Percentiles rank a stretch among this genome's conserved stretches.
These are phyloP conservation scores for Panopea generosa DNA, from an alignment of 2,888 invertebrate genomes.

Conservation along the genomic window DNA sequence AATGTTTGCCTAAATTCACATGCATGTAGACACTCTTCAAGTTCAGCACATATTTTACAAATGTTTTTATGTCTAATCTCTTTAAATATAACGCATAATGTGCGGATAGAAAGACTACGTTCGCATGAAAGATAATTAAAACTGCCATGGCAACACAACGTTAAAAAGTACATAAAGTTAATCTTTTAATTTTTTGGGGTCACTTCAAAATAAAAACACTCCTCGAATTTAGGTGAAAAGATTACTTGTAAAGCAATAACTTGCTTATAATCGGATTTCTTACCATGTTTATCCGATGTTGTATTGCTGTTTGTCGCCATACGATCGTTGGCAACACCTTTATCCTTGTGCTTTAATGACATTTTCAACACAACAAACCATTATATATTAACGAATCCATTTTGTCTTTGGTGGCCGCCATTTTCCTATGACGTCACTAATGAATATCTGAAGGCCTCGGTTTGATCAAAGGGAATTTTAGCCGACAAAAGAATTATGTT, in stretches of 20 bases:
- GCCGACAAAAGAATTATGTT: background rate
- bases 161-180: too few species aligned
- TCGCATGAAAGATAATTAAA: too few species aligned
- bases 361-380: conserved; percentile 33
- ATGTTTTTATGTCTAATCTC: too few species aligned
- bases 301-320: conserved; percentile 41
- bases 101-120: too few species aligned
- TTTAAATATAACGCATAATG: too few species aligned
- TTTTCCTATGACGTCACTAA: conserved; percentile 75
- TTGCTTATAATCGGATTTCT: conserved; percentile 3
- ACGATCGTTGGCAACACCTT: conserved; percentile 6
- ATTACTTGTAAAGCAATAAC: too few species aligned
- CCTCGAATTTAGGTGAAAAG: too few species aligned
- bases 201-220: conserved; percentile 26
- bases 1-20: too few species aligned
- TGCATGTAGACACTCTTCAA: too few species aligned
- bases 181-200: conserved; percentile 21
- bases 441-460: conserved; percentile 69
- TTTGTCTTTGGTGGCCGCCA: conserved; percentile 76
- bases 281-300: conserved; percentile 52
- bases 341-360: conserved; percentile 34
- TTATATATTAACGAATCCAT: conserved; percentile 55
- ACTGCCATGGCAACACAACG: too few species aligned
- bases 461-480: conserved; percentile 27
- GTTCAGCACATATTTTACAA: too few species aligned